A percentile compares a stretch with the other conserved stretches of the same genome.
Evolutionary conservation across 2,888 invertebrate species (phyloP).

Genomic region (Eristalis arbustorum): DNA sequence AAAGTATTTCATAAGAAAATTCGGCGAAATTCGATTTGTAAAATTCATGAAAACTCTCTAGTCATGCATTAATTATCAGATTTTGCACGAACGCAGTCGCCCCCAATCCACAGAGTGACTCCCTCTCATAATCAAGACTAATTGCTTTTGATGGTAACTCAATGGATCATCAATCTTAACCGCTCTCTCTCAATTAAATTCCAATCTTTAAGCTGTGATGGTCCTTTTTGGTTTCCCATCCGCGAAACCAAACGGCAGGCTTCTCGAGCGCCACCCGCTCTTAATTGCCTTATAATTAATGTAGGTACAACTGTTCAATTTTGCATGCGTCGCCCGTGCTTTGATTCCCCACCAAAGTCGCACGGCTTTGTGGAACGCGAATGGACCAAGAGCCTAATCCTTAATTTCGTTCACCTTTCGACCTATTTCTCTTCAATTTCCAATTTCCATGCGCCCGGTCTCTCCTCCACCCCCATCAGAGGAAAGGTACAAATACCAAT

Average conservation of each 20-base stretch:
- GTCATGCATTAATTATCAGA: not conserved
- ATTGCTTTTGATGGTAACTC: not conserved
- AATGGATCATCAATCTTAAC: not conserved
- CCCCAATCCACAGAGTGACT: too few species aligned
- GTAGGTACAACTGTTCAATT: not conserved
- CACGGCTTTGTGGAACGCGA: not conserved
- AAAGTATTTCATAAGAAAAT: not conserved
- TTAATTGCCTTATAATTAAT: not conserved
- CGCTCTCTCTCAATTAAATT: not conserved
- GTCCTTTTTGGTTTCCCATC: not conserved
- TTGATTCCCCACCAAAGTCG: not conserved
- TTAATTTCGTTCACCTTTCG: not conserved
- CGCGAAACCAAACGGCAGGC: not conserved
- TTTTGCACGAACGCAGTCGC: not conserved
- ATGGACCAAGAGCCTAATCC: not conserved
- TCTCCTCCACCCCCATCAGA: too few species aligned
- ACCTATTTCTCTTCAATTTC: not conserved
- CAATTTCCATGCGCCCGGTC: not conserved
- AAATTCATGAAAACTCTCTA: not conserved
- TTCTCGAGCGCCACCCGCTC: not conserved
- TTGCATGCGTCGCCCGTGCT: not conserved
- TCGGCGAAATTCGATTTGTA: not conserved
- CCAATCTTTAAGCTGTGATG: not conserved
- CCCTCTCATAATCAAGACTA: not conserved
- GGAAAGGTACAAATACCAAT: slow-evolving; percentile 30